Evolutionary conservation across 2,113 vertebrate species (phyloP).

Genomic region (Syngnathus scovelli): DNA sequence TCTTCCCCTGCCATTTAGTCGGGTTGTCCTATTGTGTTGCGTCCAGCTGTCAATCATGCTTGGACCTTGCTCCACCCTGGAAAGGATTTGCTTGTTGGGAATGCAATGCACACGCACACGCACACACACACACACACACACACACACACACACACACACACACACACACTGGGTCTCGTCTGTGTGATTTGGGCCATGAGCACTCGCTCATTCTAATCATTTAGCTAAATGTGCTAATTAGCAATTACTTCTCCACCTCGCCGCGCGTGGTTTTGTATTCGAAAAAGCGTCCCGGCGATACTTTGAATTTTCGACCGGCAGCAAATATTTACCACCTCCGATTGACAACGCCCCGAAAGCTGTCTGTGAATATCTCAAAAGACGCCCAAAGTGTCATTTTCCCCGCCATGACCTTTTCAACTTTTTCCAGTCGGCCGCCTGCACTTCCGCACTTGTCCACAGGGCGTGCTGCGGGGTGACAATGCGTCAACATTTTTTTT

Average conservation of each 20-base stretch:
- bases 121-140: conserved; percentile 54
- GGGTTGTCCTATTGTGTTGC: conserved; percentile 36
- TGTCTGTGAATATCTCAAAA: conserved; percentile 79
- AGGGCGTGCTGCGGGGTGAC: neutral
- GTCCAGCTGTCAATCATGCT: conserved; percentile 56
- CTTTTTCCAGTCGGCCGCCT: conserved; percentile 65
- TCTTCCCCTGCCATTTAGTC: neutral
- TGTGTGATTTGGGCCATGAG: conserved; percentile 77
- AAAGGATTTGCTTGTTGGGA: conserved; percentile 65
- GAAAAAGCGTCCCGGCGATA: conserved; percentile 72
- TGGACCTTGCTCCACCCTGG: conserved; percentile 49
- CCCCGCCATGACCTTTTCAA: conserved; percentile 59
- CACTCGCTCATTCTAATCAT: conserved; percentile 78
- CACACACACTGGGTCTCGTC: conserved; percentile 58
- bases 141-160: conserved; percentile 52
- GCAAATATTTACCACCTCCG: conserved; percentile 81
- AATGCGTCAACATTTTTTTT: neutral
- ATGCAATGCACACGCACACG: conserved; percentile 50
- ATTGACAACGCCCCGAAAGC: conserved; percentile 75
- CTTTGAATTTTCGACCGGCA: conserved; percentile 72
- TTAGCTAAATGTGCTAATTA: conserved; percentile 80
- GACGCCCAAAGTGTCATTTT: conserved; percentile 60
- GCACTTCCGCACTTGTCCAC: conserved; percentile 37
- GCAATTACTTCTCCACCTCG: conserved; percentile 65
- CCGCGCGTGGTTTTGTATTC: conserved; percentile 73